These are phyloP conservation scores for Drosophila ananassae DNA, from an alignment of 1,140 invertebrate genomes.

Conservation along the genomic window DNA sequence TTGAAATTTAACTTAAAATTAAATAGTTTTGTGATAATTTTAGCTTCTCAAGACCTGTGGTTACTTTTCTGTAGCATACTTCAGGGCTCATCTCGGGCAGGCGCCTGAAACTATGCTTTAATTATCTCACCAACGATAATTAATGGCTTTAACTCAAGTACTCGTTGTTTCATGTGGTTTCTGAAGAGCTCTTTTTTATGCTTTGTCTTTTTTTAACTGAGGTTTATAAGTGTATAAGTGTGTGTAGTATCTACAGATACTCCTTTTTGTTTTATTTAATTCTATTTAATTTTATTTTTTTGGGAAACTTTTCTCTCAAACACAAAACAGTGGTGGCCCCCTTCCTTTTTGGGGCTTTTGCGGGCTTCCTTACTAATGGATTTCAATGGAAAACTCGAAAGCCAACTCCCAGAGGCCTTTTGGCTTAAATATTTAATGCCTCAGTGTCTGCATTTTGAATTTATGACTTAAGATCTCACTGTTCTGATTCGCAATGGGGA, in stretches of 20 bases:
- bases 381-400: conserved; percentile 26
- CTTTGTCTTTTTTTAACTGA: conserved; percentile 9
- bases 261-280: conserved; percentile 9
- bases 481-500: neutral
- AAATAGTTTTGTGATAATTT: too few species aligned
- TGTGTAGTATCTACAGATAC: conserved; percentile 50
- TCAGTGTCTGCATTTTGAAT: conserved; percentile 16
- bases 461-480: neutral
- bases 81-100: conserved; percentile 12
- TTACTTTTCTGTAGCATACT: conserved; percentile 41
- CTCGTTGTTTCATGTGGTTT: conserved; percentile 9
- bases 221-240: conserved; percentile 7
- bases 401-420: neutral
- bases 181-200: neutral
- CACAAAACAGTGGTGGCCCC: conserved; percentile 6
- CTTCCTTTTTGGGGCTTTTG: conserved; percentile 21
- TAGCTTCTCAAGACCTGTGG: too few species aligned
- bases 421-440: conserved; percentile 30
- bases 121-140: conserved; percentile 36
- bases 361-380: conserved; percentile 36
- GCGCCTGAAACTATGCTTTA: conserved; percentile 33
- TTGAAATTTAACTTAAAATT: too few species aligned
- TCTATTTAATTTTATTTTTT: neutral
- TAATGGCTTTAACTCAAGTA: conserved; percentile 41
- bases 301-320: conserved; percentile 34